Evolutionary conservation across 2,888 invertebrate species (phyloP).

Genomic region (Orthonychiurus folsomi): DNA sequence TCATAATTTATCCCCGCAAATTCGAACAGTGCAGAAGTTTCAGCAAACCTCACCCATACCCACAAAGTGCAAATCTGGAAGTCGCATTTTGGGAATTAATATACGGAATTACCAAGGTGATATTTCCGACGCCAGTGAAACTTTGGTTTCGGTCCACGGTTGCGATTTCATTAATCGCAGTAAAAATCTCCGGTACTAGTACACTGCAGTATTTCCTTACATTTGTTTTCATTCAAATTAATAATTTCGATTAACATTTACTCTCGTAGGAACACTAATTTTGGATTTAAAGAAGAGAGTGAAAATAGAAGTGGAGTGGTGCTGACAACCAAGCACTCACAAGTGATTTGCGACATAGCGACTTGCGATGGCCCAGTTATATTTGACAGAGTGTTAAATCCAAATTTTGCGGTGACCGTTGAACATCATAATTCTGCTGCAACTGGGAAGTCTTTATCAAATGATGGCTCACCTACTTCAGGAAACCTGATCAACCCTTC

Average conservation of each 20-base stretch:
- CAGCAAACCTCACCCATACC: no score
- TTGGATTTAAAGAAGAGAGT: neutral
- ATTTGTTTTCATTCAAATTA: no score
- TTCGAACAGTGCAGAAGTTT: no score
- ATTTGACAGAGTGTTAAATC: slow-evolving; percentile 75
- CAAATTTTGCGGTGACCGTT: slow-evolving; percentile 57
- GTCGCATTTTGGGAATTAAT: no score
- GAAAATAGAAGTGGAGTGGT: neutral
- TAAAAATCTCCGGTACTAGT: no score
- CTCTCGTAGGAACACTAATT: neutral
- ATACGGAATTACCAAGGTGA: no score
- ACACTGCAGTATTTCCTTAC: no score
- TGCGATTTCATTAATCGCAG: no score
- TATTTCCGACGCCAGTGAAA: no score
- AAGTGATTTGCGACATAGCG: slow-evolving; percentile 60
- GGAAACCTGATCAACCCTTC: neutral
- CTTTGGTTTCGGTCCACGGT: no score
- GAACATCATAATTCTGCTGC: slow-evolving; percentile 37
- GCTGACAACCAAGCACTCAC: neutral
- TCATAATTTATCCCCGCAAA: no score
- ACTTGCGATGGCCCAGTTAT: slow-evolving; percentile 84
- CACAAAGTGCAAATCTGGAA: no score
- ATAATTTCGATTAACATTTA: neutral
- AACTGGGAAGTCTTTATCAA: neutral
- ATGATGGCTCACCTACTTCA: slow-evolving; percentile 10